Base-by-base conservation (phyloP, 2,113 vertebrate species). In the Poecilia latipinna region DNA sequence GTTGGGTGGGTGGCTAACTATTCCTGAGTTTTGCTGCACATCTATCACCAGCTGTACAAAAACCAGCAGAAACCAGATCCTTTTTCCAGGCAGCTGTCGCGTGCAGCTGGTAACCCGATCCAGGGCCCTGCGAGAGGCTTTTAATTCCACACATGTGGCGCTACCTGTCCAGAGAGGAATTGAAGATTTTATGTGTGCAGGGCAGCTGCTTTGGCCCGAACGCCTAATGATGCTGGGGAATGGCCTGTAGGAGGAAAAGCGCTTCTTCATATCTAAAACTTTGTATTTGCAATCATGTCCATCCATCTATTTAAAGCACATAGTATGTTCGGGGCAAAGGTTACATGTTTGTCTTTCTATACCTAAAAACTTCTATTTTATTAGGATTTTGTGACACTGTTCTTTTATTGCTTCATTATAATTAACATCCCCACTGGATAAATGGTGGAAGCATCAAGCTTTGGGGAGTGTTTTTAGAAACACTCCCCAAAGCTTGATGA, bases 151-250 rank as follows among this genome's bases (percentile, higher is more conserved):
- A 92, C 92, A 95, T 94, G 93, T 94, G 92, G 91, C 82, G 75
- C 88, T 95, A 95, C 94, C 94, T 94, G 94, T 93, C 93, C 91
- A 82, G 73, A 73, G 87, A 87, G 89, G 90, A 92, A 90, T 88
- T 87, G 78, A 86, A 80, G 86, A 93, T 91, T 93, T 94, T 92
- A 94, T 90, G 88, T 89, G 61, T 54, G 68, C 76, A 75, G 79
- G 87, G 87, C 94, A 95, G 93, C 93, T 95, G 94, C 88, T 79
- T 63, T 37, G 65, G 72, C 75, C 87, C 61, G 67, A 88, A 72
- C 85, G 65, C 74, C 42, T 1, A 78, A 75, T 86, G 82, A 88
- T 67, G 70, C 75, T 32, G 19, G 5, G n/a, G 13, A 28, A 10
- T 19, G 26, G 26, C 3, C 35, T 24, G 57, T 71, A 68, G 57